Evolutionary conservation across 2,888 invertebrate genomes (phyloP).

Genomic region (Rosalia funebris): DNA sequence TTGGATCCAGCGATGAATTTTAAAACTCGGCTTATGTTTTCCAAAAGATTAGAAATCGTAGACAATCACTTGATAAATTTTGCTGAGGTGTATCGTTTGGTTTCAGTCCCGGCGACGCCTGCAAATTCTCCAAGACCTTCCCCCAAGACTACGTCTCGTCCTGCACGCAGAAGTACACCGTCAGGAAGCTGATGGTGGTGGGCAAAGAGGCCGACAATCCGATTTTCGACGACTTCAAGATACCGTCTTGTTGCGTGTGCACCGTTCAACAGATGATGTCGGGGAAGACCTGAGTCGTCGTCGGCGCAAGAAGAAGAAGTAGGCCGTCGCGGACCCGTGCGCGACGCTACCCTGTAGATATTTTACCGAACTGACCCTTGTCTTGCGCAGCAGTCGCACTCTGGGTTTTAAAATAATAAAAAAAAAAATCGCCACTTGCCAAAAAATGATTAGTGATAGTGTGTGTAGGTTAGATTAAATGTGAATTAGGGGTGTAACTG

Average conservation of each 20-base stretch:
- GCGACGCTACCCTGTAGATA: background rate
- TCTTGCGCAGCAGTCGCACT: background rate
- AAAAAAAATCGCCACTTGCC: background rate
- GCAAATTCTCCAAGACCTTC: slow-evolving; percentile 56
- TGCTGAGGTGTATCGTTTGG: too few relatives aligned
- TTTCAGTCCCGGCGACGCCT: slow-evolving; percentile 39
- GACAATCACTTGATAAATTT: too few relatives aligned
- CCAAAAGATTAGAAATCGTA: too few relatives aligned
- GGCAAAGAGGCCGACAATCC: slow-evolving; percentile 46
- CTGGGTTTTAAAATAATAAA: background rate
- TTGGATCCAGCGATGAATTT: too few relatives aligned
- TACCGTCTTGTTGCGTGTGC: slow-evolving; percentile 66
- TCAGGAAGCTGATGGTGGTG: slow-evolving; percentile 49
- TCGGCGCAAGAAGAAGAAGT: background rate
- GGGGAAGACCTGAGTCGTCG: background rate
- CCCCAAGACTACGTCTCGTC: slow-evolving; percentile 65
- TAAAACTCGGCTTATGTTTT: too few relatives aligned
- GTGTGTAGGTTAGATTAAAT: background rate
- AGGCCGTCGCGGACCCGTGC: background rate
- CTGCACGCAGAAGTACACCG: slow-evolving; percentile 70
- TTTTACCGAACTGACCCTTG: background rate
- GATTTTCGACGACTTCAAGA: slow-evolving; percentile 55
- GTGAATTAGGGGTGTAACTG: background rate
- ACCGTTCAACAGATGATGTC: slow-evolving; percentile 32
- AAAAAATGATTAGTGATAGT: slow-evolving; percentile 2